Base-by-base conservation (phyloP, 2,888 invertebrate genomes). In the Galerucella pusilla region DNA sequence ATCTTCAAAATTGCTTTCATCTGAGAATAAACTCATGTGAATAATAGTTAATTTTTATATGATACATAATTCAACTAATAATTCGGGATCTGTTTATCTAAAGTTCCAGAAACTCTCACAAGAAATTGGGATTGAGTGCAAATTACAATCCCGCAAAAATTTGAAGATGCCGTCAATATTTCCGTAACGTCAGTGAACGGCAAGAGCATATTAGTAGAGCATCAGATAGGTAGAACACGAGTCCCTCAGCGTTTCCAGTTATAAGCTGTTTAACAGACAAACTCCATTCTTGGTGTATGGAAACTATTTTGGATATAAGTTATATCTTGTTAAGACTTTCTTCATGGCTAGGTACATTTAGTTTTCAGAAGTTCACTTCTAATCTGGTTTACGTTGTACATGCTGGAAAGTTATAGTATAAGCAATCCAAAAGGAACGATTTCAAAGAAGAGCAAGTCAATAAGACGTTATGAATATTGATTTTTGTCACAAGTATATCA, bases 321-420 rank as follows among this genome's bases (percentile, higher is more conserved):
- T 69, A 64, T 61, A 65, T 69, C 73, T 74, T 68, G 69, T 74
- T 74, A 74, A 63, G 69, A 74, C 64, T 74, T 74, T 68, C 68
- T 74, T 42, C 16, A 59, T 64, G 59, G 28, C 54, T 69, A 46
- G 64, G 72, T 67, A 67, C 67, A 67, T 67, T 66, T 54, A 67
- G 67, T 67, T 61, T 67, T 49, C 52, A 52, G 67, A 72, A 67
- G 67, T 67, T 66, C 49, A 28, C 60, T 66, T 25, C 16, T 46
- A 65, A 65, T 46, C 64, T 65, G 64, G 42, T 49, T 46, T 20
- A 45, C n/a, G 64, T 65, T 20, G 14, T 64, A 45, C 42, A 65
- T 12, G 45, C 42, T 64, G 45, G 7, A 45, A 65, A 65, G n/a
- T 46, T 65, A 45, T 42, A 65, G 63, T 16, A 9, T 28, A 42